Percentiles rank a stretch among this genome's conserved stretches.
phyloP scores from a whole-genome alignment of 2,797 vertebrate genomes.

The Erethizon dorsatum region DNA sequence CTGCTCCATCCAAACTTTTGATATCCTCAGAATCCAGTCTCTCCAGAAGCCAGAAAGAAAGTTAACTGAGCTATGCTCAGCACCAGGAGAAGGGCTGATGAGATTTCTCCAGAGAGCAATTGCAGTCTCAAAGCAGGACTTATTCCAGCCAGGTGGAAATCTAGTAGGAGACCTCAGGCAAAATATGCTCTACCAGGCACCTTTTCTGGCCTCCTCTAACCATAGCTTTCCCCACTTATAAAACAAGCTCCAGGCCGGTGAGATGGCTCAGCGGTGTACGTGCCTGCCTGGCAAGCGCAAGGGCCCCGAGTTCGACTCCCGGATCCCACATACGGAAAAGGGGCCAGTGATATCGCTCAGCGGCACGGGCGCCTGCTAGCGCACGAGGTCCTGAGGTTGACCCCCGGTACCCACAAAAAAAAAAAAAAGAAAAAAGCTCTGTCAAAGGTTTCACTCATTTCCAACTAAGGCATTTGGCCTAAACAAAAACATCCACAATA shows the following conservation, averaged over 20 bases:
- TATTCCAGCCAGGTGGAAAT: slow-evolving; percentile 28
- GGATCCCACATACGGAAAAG: too few relatives aligned
- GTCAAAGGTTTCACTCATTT: slow-evolving; percentile 38
- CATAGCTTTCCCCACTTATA: not conserved
- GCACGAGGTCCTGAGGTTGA: too few relatives aligned
- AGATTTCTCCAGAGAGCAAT: not conserved
- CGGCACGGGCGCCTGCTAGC: too few relatives aligned
- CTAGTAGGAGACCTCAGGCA: not conserved
- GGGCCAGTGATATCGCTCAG: too few relatives aligned
- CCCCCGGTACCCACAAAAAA: too few relatives aligned
- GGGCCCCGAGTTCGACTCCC: too few relatives aligned
- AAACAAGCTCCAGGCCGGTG: too few relatives aligned
- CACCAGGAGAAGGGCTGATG: not conserved
- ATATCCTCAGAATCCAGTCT: slow-evolving; percentile 4
- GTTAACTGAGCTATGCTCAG: not conserved
- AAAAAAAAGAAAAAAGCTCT: too few relatives aligned
- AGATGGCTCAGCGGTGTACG: too few relatives aligned
- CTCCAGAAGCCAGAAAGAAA: slow-evolving; percentile 36
- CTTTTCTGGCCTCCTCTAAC: slow-evolving; percentile 13
- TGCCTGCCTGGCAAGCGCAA: too few relatives aligned
- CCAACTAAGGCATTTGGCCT: slow-evolving; percentile 29
- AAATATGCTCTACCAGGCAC: not conserved
- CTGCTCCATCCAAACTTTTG: not conserved
- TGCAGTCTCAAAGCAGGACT: slow-evolving; percentile 36
- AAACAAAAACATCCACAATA: slow-evolving; percentile 47